phyloP scores from a whole-genome alignment of 2,888 invertebrate species.

The Gandaritis pyraliata region DNA sequence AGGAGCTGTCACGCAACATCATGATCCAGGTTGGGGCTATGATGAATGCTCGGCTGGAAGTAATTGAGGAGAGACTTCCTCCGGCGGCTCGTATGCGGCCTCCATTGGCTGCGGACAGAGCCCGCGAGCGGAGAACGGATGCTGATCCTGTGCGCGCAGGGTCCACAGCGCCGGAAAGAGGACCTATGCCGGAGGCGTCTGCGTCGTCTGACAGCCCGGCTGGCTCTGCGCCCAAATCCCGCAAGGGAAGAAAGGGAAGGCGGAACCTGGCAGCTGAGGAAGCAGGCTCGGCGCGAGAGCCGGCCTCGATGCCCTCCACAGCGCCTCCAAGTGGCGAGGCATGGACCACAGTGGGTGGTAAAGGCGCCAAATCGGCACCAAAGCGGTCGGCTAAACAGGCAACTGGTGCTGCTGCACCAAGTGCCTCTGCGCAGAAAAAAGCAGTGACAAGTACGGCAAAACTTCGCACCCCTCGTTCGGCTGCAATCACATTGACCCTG shows the following conservation, averaged over 20 bases:
- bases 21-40: background rate
- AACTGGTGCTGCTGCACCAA: background rate
- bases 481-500: background rate
- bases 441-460: background rate
- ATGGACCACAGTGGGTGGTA: background rate
- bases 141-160: background rate
- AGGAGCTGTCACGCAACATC: background rate
- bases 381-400: background rate
- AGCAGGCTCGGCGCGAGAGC: background rate
- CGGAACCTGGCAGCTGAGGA: background rate
- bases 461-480: background rate
- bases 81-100: background rate
- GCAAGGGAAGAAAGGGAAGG: background rate
- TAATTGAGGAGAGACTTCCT: background rate
- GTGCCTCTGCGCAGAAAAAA: background rate
- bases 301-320: background rate
- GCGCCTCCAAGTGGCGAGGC: background rate
- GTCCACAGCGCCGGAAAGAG: background rate
- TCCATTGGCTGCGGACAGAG: background rate
- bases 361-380: no score
- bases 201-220: background rate
- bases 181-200: background rate
- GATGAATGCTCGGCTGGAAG: no score
- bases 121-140: no score
- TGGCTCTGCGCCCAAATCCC: background rate